Conservation (phyloP, 2,888 invertebrate species). For the Drosophila neotestacea region DNA sequence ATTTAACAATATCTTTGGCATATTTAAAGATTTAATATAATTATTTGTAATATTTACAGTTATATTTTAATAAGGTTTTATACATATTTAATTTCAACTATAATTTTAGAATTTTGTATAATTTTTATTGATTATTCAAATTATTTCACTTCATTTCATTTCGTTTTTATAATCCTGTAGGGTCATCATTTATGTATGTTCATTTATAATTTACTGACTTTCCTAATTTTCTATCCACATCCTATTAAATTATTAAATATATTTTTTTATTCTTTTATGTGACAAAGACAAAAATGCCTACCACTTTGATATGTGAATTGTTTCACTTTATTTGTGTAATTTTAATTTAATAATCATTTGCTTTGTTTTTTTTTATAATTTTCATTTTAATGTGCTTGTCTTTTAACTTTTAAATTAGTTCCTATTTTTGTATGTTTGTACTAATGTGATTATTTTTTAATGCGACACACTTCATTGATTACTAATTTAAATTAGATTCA, state of each 20-base stretch:
- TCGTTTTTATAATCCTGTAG: neutral
- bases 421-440: neutral
- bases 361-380: neutral
- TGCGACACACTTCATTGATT: slow-evolving; percentile 5
- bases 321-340: neutral
- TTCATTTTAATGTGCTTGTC: neutral
- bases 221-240: no score
- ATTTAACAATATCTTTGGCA: neutral
- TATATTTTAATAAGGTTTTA: neutral
- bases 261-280: neutral
- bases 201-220: neutral
- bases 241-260: neutral
- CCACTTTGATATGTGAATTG: no score
- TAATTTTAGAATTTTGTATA: neutral
- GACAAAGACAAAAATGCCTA: neutral
- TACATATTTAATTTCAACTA: neutral
- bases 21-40: no score
- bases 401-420: neutral
- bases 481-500: slow-evolving; percentile 32
- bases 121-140: neutral
- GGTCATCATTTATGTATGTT: no score
- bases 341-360: neutral
- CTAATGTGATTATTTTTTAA: neutral
- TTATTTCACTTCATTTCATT: neutral
- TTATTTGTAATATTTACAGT: neutral